Evolutionary conservation across 92 coral and sea anemone species (phyloP).

Genomic region (Galaxea fascicularis): DNA sequence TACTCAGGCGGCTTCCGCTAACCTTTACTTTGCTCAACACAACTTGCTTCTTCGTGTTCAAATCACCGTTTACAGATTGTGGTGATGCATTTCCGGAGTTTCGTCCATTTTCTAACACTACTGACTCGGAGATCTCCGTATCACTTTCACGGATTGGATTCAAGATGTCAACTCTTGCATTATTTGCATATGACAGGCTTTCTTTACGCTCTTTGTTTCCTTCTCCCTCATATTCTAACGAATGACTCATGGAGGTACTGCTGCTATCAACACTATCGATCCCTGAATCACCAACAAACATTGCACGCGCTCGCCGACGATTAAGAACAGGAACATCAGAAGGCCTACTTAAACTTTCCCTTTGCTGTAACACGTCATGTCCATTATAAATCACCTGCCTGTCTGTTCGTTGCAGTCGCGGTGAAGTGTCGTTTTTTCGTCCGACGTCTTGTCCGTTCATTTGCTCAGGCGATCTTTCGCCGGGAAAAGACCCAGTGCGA

Average conservation of each 20-base stretch:
- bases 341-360: conserved; percentile 38
- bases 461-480: neutral
- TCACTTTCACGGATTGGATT: conserved; percentile 85
- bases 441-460: neutral
- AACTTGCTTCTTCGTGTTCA: conserved; percentile 27
- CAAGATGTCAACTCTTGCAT: conserved; percentile 63
- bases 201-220: conserved; percentile 73
- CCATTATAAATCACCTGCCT: conserved; percentile 63
- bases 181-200: conserved; percentile 40
- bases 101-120: conserved; percentile 18
- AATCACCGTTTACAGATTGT: conserved; percentile 1
- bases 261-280: conserved; percentile 91
- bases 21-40: conserved; percentile 32
- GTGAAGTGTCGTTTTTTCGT: conserved; percentile 19
- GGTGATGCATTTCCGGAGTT: conserved; percentile 2
- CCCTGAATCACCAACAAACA: conserved; percentile 90
- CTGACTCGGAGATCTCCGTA: conserved; percentile 57
- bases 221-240: conserved; percentile 78
- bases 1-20: conserved; percentile 57
- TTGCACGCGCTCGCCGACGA: conserved; percentile 80
- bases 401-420: conserved; percentile 64
- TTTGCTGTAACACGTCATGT: conserved; percentile 62
- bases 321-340: conserved; percentile 37
- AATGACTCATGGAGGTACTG: conserved; percentile 74
- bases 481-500: conserved; percentile 16